phyloP scores from a whole-genome alignment of 2,113 vertebrate species.

The Atlantisia rogersi region DNA sequence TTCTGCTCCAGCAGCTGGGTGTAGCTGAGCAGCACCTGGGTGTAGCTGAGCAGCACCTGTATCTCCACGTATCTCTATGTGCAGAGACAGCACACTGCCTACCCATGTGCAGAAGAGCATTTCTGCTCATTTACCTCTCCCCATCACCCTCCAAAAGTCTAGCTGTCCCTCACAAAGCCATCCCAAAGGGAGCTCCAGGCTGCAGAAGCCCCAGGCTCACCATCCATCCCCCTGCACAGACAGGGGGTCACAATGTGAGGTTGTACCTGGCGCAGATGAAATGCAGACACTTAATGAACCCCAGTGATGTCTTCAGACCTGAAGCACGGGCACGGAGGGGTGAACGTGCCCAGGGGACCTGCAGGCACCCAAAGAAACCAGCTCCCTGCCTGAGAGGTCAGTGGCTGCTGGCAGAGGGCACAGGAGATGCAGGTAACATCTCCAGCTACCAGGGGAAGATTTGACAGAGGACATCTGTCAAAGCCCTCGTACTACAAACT shows the following conservation, averaged over 20 bases:
- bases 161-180: not conserved
- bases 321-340: rapidly evolving
- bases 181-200: not conserved
- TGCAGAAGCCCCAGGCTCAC: not conserved
- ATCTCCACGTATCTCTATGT: rapidly evolving
- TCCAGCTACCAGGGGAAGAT: not conserved
- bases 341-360: not conserved
- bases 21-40: not conserved
- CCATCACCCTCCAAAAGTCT: not conserved
- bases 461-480: slow-evolving; percentile 55
- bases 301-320: not conserved
- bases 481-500: slow-evolving; percentile 20
- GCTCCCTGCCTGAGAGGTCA: rapidly evolving
- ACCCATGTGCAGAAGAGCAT: not conserved
- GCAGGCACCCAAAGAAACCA: not conserved
- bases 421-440: not conserved
- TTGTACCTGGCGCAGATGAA: not conserved
- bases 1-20: not conserved
- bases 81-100: rapidly evolving
- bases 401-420: not conserved
- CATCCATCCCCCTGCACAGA: too few relatives aligned
- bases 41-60: not conserved
- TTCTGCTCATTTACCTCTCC: not conserved
- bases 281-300: not conserved
- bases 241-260: rapidly evolving